Evolutionary conservation across 2,797 vertebrate genomes (phyloP).

Genomic region (Percopsis omiscomaycus): DNA sequence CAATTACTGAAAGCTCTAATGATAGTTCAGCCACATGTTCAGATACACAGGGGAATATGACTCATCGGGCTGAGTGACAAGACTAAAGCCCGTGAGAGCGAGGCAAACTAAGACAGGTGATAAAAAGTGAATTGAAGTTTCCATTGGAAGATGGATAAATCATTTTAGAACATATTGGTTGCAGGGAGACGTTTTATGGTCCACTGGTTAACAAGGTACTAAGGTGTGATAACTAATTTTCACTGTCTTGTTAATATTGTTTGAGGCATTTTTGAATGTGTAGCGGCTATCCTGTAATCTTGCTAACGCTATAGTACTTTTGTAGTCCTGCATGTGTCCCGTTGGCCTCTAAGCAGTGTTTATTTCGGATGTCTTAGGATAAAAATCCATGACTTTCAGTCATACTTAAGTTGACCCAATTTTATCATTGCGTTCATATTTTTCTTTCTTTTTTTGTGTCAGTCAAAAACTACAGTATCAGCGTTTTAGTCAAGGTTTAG

Average conservation of each 20-base stretch:
- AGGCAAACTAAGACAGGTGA: constrained; percentile 7
- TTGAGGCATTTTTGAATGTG: no score
- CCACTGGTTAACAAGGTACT: background rate
- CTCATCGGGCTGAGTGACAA: constrained; percentile 17
- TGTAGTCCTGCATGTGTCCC: no score
- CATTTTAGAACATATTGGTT: background rate
- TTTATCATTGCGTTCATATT: no score
- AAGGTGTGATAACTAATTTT: background rate
- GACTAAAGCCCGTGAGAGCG: constrained; percentile 2
- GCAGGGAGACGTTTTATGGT: constrained; percentile 3
- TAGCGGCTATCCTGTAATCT: no score
- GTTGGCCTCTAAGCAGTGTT: no score
- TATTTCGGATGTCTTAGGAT: no score
- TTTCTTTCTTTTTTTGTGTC: no score
- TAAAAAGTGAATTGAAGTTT: background rate
- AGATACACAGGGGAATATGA: constrained; percentile 5
- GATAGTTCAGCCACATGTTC: constrained; percentile 25
- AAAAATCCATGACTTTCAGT: no score
- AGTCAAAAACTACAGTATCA: no score
- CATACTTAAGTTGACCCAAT: no score
- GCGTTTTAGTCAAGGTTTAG: no score
- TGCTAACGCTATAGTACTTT: no score
- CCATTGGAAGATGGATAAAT: background rate
- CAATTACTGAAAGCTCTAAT: constrained; percentile 40
- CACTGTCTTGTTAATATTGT: background rate